Evolutionary conservation across 1,140 invertebrate genomes (phyloP).

Genomic region (Drosophila truncata): DNA sequence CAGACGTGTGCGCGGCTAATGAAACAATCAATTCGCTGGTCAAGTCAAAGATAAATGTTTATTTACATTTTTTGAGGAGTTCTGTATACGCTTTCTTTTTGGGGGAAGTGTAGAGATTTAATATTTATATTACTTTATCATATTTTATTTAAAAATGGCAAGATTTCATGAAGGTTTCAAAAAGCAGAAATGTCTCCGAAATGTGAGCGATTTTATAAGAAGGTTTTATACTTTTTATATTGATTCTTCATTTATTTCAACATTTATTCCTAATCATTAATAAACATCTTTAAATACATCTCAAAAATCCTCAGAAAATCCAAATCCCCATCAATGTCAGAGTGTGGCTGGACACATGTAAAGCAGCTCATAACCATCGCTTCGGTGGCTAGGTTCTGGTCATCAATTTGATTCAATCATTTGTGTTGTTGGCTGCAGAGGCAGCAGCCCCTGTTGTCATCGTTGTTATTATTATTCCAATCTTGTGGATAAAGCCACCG

Average conservation of each 20-base stretch:
- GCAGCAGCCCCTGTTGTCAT: conserved; percentile 55
- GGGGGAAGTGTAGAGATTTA: neutral
- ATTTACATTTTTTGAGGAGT: conserved; percentile 1
- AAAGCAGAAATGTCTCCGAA: too few species aligned
- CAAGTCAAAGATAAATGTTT: neutral
- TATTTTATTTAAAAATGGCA: neutral
- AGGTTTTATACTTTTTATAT: too few species aligned
- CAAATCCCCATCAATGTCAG: conserved; percentile 9
- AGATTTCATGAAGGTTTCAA: too few species aligned
- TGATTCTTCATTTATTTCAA: neutral
- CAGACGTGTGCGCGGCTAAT: conserved; percentile 58
- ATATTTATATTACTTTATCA: neutral
- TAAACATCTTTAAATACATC: neutral
- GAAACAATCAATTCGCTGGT: conserved; percentile 67
- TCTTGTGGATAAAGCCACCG: conserved; percentile 53
- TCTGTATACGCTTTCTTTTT: conserved; percentile 31
- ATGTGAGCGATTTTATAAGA: too few species aligned
- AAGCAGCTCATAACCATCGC: conserved; percentile 28
- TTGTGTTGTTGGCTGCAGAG: conserved; percentile 39
- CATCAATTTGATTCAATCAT: conserved; percentile 80
- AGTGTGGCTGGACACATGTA: conserved; percentile 23
- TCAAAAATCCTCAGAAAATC: neutral
- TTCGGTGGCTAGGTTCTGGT: conserved; percentile 32
- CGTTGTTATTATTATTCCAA: conserved; percentile 59
- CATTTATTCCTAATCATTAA: neutral